Evolutionary conservation across 2,888 invertebrate genomes (phyloP).

Genomic region (Aricia artaxerxes): DNA sequence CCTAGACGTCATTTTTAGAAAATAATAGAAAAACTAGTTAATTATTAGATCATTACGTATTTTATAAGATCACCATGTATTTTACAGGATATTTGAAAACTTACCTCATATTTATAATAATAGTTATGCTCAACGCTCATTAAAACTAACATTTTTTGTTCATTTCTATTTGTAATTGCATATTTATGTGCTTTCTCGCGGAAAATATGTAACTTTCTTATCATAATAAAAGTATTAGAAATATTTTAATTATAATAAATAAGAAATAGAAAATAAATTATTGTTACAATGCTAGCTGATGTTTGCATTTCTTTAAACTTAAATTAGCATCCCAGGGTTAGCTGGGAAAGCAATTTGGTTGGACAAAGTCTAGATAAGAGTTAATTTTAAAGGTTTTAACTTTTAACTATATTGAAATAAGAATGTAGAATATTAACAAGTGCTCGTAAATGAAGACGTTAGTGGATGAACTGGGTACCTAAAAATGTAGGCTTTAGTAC

Average conservation of each 20-base stretch:
- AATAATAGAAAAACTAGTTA: too few relatives aligned
- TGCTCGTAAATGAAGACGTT: too few relatives aligned
- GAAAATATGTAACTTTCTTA: constrained; percentile 11
- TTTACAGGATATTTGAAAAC: background rate
- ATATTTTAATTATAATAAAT: constrained; percentile 1
- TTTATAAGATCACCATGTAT: background rate
- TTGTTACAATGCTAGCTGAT: background rate
- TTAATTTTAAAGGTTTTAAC: too few relatives aligned
- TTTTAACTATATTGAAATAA: too few relatives aligned
- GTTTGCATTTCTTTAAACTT: too few relatives aligned
- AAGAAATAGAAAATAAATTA: background rate
- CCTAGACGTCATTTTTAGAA: too few relatives aligned
- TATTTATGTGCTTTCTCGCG: constrained; percentile 16
- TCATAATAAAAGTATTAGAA: background rate
- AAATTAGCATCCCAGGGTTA: too few relatives aligned
- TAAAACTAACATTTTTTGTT: constrained; percentile 1
- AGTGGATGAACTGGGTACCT: too few relatives aligned
- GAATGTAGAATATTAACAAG: too few relatives aligned
- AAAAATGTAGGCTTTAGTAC: too few relatives aligned
- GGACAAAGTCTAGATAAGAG: too few relatives aligned
- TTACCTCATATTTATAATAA: background rate
- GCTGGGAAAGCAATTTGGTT: too few relatives aligned
- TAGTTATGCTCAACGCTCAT: background rate
- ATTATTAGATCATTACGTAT: background rate
- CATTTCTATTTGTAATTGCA: constrained; percentile 19